Base-by-base conservation (phyloP, 30 jellyfish, hydroid and myxozoan genomes). In the Chrysaora quinquecirrha region DNA sequence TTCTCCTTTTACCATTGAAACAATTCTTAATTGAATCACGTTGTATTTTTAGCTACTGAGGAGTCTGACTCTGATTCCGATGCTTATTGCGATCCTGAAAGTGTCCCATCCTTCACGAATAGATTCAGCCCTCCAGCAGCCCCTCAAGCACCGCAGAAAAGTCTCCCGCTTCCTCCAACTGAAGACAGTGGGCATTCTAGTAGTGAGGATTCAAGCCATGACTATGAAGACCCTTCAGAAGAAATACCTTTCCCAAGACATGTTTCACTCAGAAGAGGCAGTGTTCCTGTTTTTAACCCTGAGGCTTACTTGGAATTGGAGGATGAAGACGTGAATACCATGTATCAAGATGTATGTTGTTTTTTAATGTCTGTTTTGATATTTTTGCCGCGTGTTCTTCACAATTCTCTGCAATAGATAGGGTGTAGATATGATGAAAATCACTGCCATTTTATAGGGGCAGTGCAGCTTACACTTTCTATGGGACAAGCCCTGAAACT, bases 291-390 rank as follows among this genome's bases (percentile, higher is more conserved):
- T 1, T 65, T 61, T 19, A 84, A 73, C 35, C 95, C 95, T 1
- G 95, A 84, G 28, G 95, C 95, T 2, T 84, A 84, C 48, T 30
- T 84, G 64, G 82, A 80, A n/a, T 47, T 73, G 65, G 34, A 73
- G 11, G 88, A 73, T 3, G 76, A 71, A 69, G 89, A 78, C 0
- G 10, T 32, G 70, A 58, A 67, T 67, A 46, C 73, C 46, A 43
- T 67, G 6, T 80, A 80, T 35, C 90, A 80, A 48, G 90, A 80
- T 50, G 90, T 80, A 38, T 43, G 90, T 67, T 31, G n/a, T n/a
- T n/a, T n/a, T n/a, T n/a, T n/a, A n/a, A n/a, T n/a, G n/a, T n/a
- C n/a, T n/a, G n/a, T n/a, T n/a, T n/a, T n/a, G n/a, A n/a, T n/a
- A n/a, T n/a, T n/a, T n/a, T n/a, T n/a, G n/a, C n/a, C n/a, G n/a